These are phyloP conservation scores for Pandemis corylana DNA, from an alignment of 2,888 invertebrate genomes.

Conservation along the genomic window DNA sequence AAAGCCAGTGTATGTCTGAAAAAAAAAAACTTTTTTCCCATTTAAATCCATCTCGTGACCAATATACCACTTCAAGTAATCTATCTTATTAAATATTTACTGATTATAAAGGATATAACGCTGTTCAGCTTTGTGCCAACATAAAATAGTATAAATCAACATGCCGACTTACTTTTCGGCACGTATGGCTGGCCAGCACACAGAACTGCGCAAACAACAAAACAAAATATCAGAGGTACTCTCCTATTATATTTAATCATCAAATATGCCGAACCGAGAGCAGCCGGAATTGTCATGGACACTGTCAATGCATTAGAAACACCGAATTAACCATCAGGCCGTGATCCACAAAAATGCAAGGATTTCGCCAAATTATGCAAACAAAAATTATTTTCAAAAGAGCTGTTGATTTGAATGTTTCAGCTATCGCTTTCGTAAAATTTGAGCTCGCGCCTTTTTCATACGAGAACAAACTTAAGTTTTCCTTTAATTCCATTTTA, in stretches of 20 bases:
- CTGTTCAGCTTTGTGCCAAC: too few species aligned
- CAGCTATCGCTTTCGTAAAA: slow-evolving; percentile 57
- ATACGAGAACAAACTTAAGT: slow-evolving; percentile 56
- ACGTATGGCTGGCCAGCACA: slow-evolving; percentile 86
- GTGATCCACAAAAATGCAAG: slow-evolving; percentile 91
- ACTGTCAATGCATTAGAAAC: slow-evolving; percentile 86
- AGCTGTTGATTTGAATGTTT: slow-evolving; percentile 65
- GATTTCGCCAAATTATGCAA: slow-evolving; percentile 79
- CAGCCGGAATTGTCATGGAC: slow-evolving; percentile 85
- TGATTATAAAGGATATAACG: too few species aligned
- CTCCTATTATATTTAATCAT: slow-evolving; percentile 84
- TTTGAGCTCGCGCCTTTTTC: slow-evolving; percentile 55
- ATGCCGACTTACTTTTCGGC: slow-evolving; percentile 73
- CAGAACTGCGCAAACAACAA: slow-evolving; percentile 82
- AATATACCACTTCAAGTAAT: too few species aligned
- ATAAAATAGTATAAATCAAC: too few species aligned
- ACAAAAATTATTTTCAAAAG: slow-evolving; percentile 68
- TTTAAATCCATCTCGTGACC: too few species aligned
- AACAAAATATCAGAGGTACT: slow-evolving; percentile 81
- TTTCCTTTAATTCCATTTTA: slow-evolving; percentile 61
- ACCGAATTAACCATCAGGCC: slow-evolving; percentile 91
- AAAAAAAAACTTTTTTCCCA: not conserved
- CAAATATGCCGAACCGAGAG: slow-evolving; percentile 79
- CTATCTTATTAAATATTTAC: too few species aligned
- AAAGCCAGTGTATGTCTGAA: not conserved